Evolutionary conservation across 2,888 invertebrate species (phyloP).

Genomic region (Amaurobius ferox): DNA sequence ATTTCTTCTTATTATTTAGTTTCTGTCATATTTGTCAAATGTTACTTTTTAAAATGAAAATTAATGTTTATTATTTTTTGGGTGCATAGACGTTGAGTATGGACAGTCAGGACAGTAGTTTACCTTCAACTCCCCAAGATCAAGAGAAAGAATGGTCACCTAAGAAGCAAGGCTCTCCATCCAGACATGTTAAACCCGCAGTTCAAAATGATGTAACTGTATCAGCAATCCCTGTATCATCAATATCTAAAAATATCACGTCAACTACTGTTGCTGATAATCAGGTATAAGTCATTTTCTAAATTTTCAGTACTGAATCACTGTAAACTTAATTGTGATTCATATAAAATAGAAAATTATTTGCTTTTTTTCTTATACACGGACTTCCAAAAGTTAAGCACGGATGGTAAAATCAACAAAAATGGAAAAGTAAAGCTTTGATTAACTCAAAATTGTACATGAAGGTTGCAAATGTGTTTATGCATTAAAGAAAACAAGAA

Average conservation of each 20-base stretch:
- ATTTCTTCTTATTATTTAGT: neutral
- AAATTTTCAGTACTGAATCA: too few relatives aligned
- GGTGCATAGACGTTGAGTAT: constrained; percentile 55
- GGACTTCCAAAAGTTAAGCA: too few relatives aligned
- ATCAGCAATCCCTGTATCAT: neutral
- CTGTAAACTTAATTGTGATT: too few relatives aligned
- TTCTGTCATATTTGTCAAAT: neutral
- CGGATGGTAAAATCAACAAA: too few relatives aligned
- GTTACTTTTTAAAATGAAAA: neutral
- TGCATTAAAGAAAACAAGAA: too few relatives aligned
- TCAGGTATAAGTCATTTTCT: constrained; percentile 45
- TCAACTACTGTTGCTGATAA: constrained; percentile 3
- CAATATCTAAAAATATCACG: neutral
- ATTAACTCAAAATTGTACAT: too few relatives aligned
- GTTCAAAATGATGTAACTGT: constrained; percentile 7
- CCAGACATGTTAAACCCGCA: constrained; percentile 24
- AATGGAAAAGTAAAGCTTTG: too few relatives aligned
- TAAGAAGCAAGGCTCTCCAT: constrained; percentile 57
- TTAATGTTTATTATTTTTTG: neutral
- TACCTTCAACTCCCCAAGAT: constrained; percentile 70
- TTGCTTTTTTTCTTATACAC: too few relatives aligned
- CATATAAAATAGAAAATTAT: too few relatives aligned
- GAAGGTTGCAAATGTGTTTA: too few relatives aligned
- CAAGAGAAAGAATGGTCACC: constrained; percentile 52
- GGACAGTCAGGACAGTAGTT: constrained; percentile 69